Base-by-base conservation (phyloP, 37 sponge, comb jelly and placozoan species). In the Spongilla lacustris region DNA sequence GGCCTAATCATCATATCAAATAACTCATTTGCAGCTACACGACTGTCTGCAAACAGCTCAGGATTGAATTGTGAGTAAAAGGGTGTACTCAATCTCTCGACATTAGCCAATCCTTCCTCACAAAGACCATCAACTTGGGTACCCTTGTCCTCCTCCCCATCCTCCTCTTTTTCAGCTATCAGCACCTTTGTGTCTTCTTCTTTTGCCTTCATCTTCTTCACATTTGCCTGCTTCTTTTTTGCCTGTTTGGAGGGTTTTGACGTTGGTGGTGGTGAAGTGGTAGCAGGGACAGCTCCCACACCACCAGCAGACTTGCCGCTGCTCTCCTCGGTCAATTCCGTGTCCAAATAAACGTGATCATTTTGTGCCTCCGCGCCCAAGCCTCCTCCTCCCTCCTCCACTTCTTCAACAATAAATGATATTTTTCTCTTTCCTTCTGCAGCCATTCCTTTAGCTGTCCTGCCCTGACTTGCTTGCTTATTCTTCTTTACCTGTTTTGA, bases 1-100 rank as follows among this genome's bases (percentile, higher is more conserved):
- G 99, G 99, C 9, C 67, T 68, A 66, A 97, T 98, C 66, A 98
- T 69, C 83, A 89, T 74, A 27, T 71, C 36, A 73, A 98, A 97
- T 34, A 98, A 68, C 71, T 84, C 74, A 37, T 48, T 85, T 27
- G 91, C 95, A 19, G 91, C 90, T 29, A 80, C 91, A 68, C 89
- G 84, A 78, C 97, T 95, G 79, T 95, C 94, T 13, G 81, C 38
- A 58, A 83, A 85, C 0, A 33, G 29, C 10, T 78, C 80, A 22
- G 49, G 69, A 5, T 83, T 24, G 74, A 93, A 93, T 27, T 71
- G 78, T 17, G 48, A 22, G 26, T 31, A 37, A 33, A 93, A 93
- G 37, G 90, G 93, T 19, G 29, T 23, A 36, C 33, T 24, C 83
- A 74, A 73, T 2, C 33, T 34, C 23, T n/a, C n/a, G n/a, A n/a